Base-by-base conservation (phyloP, 2,113 vertebrate genomes). In the Uria lomvia region DNA sequence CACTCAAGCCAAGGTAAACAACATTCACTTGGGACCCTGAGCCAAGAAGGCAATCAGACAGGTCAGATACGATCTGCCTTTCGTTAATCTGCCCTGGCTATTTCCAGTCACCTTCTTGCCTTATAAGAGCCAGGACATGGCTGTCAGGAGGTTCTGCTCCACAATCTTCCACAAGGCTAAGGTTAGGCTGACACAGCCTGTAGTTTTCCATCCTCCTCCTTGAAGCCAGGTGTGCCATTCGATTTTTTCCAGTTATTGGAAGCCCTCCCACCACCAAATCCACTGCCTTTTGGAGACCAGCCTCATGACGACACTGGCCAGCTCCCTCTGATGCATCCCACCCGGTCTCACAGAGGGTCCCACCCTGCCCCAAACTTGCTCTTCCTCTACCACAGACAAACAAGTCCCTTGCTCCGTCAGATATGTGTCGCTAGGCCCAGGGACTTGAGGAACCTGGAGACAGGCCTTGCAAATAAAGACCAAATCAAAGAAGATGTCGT, bases 371-470 rank as follows among this genome's bases (percentile, higher is more conserved):
- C 29, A 34, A 40, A 18, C 59, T 3, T 76, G 59, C 29, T 72
- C 53, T 0, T 4, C 9, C 10, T 47, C 52, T 13, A 5, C 47
- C 4, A 2, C 0, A 66, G 10, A 26, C 42, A 56, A 32, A 47
- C 8, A 16, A 72, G 5, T 2, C 12, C 14, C 55, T 68, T 1
- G 0, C 21, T 50, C 70, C 3, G 3, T 29, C 43, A 43, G 32
- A 58, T 1, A 0, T 0, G 0, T 5, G 6, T 0, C 52, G 24
- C 68, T 75, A 40, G 9, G n/a, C 34, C 27, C 32, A 67, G 63
- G 8, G 21, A 42, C 43, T 20, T 5, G 1, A 75, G 56, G 52
- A 86, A 58, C 50, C 65, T 13, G 15, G 22, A 42, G 67, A 92
- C 36, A 47, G 38, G 18, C 75, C 55, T 53, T 42, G 49, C 58